Percentiles rank a stretch among this genome's conserved stretches.
Evolutionary conservation across 2,888 invertebrate genomes (phyloP).

Genomic region (Rhaphigaster nebulosa): DNA sequence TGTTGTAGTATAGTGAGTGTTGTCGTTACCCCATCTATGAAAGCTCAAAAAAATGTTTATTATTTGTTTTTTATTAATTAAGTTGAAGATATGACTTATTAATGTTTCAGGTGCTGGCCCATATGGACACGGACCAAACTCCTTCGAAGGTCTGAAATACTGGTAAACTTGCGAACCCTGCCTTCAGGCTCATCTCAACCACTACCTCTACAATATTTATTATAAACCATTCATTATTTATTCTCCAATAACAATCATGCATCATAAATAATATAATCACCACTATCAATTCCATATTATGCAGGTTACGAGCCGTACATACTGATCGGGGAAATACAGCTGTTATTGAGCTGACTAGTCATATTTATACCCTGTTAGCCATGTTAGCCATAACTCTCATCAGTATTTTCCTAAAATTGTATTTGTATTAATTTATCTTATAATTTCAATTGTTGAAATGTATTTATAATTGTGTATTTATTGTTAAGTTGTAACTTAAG

Average conservation of each 20-base stretch:
- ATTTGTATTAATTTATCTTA: not conserved
- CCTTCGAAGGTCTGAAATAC: constrained; percentile 49
- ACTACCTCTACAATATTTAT: constrained; percentile 44
- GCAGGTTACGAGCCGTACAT: constrained; percentile 13
- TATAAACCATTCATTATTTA: constrained; percentile 41
- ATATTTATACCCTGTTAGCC: constrained; percentile 56
- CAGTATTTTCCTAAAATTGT: constrained; percentile 38
- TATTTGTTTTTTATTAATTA: too few species aligned
- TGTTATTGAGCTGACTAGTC: constrained; percentile 58
- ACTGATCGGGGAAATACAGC: constrained; percentile 54
- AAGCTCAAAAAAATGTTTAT: too few species aligned
- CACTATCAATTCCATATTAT: not conserved
- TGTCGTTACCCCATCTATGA: too few species aligned
- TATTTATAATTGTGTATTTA: constrained; percentile 38
- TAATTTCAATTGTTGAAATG: constrained; percentile 2
- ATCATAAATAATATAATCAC: constrained; percentile 16
- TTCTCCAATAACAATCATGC: not conserved
- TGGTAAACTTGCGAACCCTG: constrained; percentile 27
- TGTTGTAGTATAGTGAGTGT: too few species aligned
- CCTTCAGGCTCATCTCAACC: constrained; percentile 36
- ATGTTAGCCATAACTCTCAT: constrained; percentile 25
- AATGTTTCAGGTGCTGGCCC: constrained; percentile 54
- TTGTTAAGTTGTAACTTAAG: not conserved
- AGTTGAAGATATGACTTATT: not conserved
- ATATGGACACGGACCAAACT: constrained; percentile 47